Base-by-base conservation (phyloP, 1,140 invertebrate genomes). In the Coelopa frigida region DNA sequence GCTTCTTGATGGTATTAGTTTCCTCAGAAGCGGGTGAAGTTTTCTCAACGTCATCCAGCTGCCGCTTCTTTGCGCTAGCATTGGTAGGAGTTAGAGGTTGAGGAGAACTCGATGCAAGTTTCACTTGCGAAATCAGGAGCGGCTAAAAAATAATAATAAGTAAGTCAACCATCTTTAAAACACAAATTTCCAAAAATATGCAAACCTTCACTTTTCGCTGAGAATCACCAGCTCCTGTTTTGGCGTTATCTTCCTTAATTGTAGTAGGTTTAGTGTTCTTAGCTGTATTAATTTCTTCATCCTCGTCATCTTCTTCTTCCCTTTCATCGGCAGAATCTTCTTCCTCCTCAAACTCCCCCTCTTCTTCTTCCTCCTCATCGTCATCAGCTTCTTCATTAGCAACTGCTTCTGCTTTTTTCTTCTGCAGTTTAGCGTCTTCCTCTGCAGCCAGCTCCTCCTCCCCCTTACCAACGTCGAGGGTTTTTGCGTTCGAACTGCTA, bases 11-110 rank as follows among this genome's bases (percentile, higher is more conserved):
- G 18, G 44, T 39, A 26, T 55, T 49, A 12, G 53, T 50, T 27
- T 66, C 58, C 20, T 54, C 56, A 29, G n/a, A 26, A 2, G 21
- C 15, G 20, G 49, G 37, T 37, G 38, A 40, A 38, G 20, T 38
- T 37, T 41, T 49, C 38, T 49, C 24, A 27, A 46, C 8, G 40
- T 42, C 17, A 44, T 51, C 39, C 40, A 52, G 15, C 49, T 46
- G 36, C 18, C 63, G 60, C 31, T 67, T 66, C 24, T 59, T 66
- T n/a, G 42, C 17, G 15, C 6, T 6, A 14, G 31, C n/a, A n/a
- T n/a, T n/a, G 5, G 20, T 20, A 6, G 29, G 27, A 18, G 26
- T 27, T 11, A 15, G 27, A 23, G 40, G 40, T 12, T 24, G 32
- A 2, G 40, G 14, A 6, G 32, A 24, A 12, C 24, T 14, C 14